These are phyloP conservation scores for Erinaceus europaeus DNA, from an alignment of 2,113 vertebrate species.

Conservation along the genomic window DNA sequence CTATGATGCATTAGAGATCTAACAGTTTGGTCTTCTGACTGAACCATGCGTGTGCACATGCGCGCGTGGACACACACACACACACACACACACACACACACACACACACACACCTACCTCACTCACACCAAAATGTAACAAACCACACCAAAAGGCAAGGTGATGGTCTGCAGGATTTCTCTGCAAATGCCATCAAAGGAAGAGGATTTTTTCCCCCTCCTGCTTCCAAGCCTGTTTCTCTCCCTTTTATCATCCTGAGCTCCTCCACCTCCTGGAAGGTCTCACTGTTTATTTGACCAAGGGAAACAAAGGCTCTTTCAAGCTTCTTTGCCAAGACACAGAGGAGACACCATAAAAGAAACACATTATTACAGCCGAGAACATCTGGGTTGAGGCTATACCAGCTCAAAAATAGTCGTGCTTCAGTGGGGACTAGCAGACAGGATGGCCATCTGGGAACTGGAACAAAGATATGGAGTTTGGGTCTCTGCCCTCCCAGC, in stretches of 20 bases:
- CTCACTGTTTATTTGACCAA: slow-evolving; percentile 51
- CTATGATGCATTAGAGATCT: not conserved
- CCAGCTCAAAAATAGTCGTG: slow-evolving; percentile 68
- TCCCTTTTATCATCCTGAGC: not conserved
- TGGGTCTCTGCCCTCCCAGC: slow-evolving; percentile 7
- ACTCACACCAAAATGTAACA: slow-evolving; percentile 13
- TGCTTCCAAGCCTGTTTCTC: slow-evolving; percentile 26
- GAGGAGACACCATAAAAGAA: slow-evolving; percentile 65
- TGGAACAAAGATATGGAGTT: slow-evolving; percentile 54
- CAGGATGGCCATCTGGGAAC: slow-evolving; percentile 65
- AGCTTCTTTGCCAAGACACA: slow-evolving; percentile 46
- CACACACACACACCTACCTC: too few relatives aligned
- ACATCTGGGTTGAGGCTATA: slow-evolving; percentile 70
- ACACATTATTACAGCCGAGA: slow-evolving; percentile 18
- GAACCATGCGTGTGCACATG: too few relatives aligned
- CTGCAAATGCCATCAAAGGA: not conserved
- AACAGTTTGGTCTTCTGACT: not conserved
- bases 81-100: too few relatives aligned
- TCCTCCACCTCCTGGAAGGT: slow-evolving; percentile 1
- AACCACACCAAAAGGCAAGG: slow-evolving; percentile 8
- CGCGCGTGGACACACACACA: too few relatives aligned
- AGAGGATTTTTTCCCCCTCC: not conserved
- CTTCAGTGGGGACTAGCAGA: slow-evolving; percentile 63
- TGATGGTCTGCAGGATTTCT: not conserved
- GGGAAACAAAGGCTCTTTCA: slow-evolving; percentile 43